Conservation (phyloP, 2,113 vertebrate genomes). For the Nycticorax nycticorax region DNA sequence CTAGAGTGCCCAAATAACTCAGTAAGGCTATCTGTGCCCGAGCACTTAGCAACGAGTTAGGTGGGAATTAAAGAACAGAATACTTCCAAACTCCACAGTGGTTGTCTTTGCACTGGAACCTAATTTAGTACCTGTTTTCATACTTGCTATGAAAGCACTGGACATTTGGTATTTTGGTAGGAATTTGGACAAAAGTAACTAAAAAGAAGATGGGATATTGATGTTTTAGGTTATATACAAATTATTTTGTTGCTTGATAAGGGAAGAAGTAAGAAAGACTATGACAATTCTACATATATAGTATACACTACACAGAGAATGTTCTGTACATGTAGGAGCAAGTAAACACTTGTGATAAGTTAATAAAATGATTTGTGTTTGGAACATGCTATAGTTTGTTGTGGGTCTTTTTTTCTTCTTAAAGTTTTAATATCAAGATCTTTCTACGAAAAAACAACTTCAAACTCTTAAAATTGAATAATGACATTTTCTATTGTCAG, state of each 20-base stretch:
- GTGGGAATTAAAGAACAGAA: background rate
- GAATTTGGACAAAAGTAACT: background rate
- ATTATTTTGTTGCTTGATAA: background rate
- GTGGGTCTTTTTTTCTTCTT: background rate
- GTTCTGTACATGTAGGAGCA: background rate
- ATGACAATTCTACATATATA: background rate
- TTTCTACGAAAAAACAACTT: background rate
- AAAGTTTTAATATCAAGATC: background rate
- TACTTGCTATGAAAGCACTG: background rate
- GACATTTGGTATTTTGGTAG: background rate
- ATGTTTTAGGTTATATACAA: background rate
- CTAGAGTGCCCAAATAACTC: background rate
- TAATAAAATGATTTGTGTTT: background rate
- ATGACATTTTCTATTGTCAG: background rate
- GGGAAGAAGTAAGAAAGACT: background rate
- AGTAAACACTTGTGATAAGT: background rate
- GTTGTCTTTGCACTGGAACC: background rate
- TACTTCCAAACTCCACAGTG: background rate
- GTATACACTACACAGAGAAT: background rate
- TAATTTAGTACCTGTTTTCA: background rate
- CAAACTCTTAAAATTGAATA: background rate
- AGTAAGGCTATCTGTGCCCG: background rate
- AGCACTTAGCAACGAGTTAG: background rate
- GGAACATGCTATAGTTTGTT: background rate
- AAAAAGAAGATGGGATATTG: background rate